Percentiles rank a stretch among this genome's conserved stretches.
phyloP scores from a whole-genome alignment of 2,888 invertebrate genomes.

The Amphipyra berbera region DNA sequence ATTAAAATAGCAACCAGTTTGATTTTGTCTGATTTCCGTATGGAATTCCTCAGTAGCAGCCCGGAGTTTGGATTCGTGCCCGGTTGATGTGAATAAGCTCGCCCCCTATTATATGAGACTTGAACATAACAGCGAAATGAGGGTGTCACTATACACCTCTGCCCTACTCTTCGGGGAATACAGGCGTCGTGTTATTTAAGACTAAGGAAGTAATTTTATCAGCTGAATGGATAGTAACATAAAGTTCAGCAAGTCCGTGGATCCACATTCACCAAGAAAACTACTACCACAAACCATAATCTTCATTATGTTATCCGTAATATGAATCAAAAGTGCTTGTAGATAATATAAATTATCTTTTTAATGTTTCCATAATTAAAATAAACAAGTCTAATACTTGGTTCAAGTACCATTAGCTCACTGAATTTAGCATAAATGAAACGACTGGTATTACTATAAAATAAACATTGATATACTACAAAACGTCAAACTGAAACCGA shows the following conservation, averaged over 20 bases:
- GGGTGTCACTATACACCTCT: too few relatives aligned
- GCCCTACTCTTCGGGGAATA: too few relatives aligned
- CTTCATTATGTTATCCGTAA: conserved; percentile 35
- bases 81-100: too few relatives aligned
- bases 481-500: conserved; percentile 30
- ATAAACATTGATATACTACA: conserved; percentile 42
- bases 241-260: neutral
- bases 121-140: too few relatives aligned
- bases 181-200: too few relatives aligned
- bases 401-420: conserved; percentile 35
- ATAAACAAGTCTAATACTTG: conserved; percentile 39
- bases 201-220: too few relatives aligned
- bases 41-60: too few relatives aligned
- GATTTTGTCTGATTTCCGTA: too few relatives aligned
- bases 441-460: conserved; percentile 26
- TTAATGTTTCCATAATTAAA: conserved; percentile 46
- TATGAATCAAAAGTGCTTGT: conserved; percentile 36
- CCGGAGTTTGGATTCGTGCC: too few relatives aligned
- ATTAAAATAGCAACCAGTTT: too few relatives aligned
- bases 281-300: conserved; percentile 12
- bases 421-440: conserved; percentile 42
- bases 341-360: conserved; percentile 51
- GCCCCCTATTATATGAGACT: too few relatives aligned
- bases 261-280: conserved; percentile 24
- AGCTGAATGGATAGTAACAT: too few relatives aligned